Evolutionary conservation across 2,113 vertebrate species (phyloP), one percentile per base, ranked within the genome.

Genomic region (Chaenocephalus aceratus): DNA sequence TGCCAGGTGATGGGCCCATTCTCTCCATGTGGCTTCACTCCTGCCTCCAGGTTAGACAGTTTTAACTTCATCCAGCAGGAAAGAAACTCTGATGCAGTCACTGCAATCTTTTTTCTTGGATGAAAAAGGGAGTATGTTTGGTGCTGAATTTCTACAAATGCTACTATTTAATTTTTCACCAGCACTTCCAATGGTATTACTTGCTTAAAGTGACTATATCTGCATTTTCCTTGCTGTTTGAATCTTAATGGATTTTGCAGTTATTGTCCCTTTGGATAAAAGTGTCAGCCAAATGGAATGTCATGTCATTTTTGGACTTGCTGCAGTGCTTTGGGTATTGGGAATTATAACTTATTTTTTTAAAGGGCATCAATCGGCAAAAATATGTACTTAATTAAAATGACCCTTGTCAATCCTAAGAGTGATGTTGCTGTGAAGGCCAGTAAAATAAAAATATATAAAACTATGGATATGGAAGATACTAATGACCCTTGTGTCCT

Each of bases 1-100:
- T 52, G 13, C 52, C 41, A 72, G 64, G 48, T 83, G 81, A 89
- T 51, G 75, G 72, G 79, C 59, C 61, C 66, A 64, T 78, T 80
- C 63, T 62, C 6, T 75, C 81, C 76, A 79, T 62, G 66, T 75
- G 70, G 59, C 41, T 70, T 54, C 57, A 34, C 56, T 26, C 61
- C 36, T 77, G 73, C 73, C 81, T 79, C 46, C 68, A 26, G 79
- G 83, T 79, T 72, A 88, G 44, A 12, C 72, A 53, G 41, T 44
- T 66, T 63, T 48, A 58, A 63, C 51, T 68, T 77, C 54, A 83
- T 48, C 72, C 65, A 69, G 44, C 21, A 52, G 45, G 48, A 41
- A 46, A 80, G 78, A 75, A 61, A 79, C 21, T 65, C 4, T 76
- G 21, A 23, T 63, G 73, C 21, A 67, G 60, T 64, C 44, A 75